Percentiles rank a stretch among this genome's conserved stretches.
Evolutionary conservation across 2,888 invertebrate species (phyloP).

Genomic region (Megaustenia siamemsis): DNA sequence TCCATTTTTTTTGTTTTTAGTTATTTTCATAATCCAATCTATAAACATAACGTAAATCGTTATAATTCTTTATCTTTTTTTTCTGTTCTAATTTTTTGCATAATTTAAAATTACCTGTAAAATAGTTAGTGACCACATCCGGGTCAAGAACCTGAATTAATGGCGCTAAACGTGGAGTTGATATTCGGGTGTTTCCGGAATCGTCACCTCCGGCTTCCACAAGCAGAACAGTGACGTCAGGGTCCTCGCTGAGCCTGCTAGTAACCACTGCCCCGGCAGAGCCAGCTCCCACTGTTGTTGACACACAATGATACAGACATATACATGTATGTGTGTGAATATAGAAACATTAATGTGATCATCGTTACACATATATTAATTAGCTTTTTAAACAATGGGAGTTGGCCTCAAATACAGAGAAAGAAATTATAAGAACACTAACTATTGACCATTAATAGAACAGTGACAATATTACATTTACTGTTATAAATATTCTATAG

Average conservation of each 20-base stretch:
- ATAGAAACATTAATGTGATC: too few species aligned
- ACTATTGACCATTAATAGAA: too few species aligned
- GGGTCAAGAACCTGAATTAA: not conserved
- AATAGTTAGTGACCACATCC: not conserved
- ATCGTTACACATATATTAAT: too few species aligned
- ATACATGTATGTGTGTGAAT: not conserved
- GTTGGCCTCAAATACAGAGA: too few species aligned
- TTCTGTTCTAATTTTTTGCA: not conserved
- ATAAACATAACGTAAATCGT: not conserved
- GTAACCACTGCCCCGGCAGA: slow-evolving; percentile 81
- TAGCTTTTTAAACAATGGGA: too few species aligned
- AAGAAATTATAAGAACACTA: too few species aligned
- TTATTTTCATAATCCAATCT: too few species aligned
- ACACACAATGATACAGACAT: not conserved
- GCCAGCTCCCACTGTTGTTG: slow-evolving; percentile 79
- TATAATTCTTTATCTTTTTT: not conserved
- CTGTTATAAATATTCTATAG: too few species aligned
- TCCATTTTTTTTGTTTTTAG: too few species aligned
- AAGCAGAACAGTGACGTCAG: slow-evolving; percentile 71
- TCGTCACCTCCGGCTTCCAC: slow-evolving; percentile 80
- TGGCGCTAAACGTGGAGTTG: not conserved
- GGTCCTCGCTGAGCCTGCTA: slow-evolving; percentile 79
- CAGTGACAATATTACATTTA: too few species aligned
- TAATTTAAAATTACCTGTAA: too few species aligned
- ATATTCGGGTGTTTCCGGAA: slow-evolving; percentile 31